Conservation (phyloP, 2,113 vertebrate species). For the Hepsetus odoe region DNA sequence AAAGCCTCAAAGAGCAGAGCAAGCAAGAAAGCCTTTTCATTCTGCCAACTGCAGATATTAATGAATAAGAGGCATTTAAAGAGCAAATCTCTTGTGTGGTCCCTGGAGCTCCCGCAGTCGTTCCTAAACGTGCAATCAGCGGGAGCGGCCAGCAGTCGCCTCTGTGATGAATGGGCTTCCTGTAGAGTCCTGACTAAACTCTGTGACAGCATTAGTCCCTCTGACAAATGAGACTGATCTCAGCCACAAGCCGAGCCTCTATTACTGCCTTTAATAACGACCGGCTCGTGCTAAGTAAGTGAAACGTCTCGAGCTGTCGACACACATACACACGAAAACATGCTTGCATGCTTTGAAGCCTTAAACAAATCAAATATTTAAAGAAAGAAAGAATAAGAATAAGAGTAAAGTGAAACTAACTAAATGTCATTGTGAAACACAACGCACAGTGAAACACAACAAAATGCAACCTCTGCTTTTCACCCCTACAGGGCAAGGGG, state of each 20-base stretch:
- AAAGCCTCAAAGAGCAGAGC: background rate
- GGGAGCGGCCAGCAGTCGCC: constrained; percentile 6
- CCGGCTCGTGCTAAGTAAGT: background rate
- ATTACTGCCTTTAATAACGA: constrained; percentile 28
- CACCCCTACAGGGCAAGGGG: too few relatives aligned
- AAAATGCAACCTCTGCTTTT: too few relatives aligned
- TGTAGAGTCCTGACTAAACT: constrained; percentile 31
- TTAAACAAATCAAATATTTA: too few relatives aligned
- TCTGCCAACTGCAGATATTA: constrained; percentile 13
- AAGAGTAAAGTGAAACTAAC: too few relatives aligned
- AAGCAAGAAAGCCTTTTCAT: background rate
- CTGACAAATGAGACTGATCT: constrained; percentile 40
- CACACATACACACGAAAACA: background rate
- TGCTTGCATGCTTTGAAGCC: background rate
- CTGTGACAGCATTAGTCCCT: constrained; percentile 18
- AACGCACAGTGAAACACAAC: too few relatives aligned
- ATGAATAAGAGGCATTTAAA: constrained; percentile 31
- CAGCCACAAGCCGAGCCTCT: constrained; percentile 24
- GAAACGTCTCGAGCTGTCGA: background rate
- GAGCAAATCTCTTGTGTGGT: constrained; percentile 20
- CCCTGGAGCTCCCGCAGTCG: background rate
- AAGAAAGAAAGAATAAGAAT: too few relatives aligned
- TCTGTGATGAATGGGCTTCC: constrained; percentile 32
- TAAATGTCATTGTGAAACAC: too few relatives aligned
- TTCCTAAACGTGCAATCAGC: constrained; percentile 30